phyloP scores from a whole-genome alignment of 2,797 vertebrate genomes.

The Onychomys torridus region DNA sequence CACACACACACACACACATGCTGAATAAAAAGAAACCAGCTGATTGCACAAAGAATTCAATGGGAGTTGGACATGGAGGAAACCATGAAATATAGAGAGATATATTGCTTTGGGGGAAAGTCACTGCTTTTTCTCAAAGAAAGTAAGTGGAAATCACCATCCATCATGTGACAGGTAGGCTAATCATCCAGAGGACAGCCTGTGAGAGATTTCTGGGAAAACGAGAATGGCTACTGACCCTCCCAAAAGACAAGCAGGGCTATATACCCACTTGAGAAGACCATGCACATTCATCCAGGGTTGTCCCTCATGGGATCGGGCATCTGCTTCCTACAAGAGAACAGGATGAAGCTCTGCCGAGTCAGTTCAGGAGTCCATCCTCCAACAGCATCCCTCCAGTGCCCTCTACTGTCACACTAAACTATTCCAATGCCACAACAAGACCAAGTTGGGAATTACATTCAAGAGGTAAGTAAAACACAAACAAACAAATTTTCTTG shows the following conservation, averaged over 20 bases:
- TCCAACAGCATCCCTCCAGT: conserved; percentile 18
- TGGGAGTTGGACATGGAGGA: background rate
- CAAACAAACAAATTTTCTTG: background rate
- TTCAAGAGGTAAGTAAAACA: background rate
- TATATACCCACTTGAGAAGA: background rate
- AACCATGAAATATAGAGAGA: background rate
- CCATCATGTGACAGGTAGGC: background rate
- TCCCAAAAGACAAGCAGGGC: background rate
- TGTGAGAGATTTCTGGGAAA: background rate
- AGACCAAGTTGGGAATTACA: background rate
- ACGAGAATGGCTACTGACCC: background rate
- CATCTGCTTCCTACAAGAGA: background rate
- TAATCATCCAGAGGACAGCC: background rate
- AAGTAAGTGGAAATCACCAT: background rate
- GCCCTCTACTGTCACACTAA: conserved; percentile 63
- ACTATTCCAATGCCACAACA: background rate
- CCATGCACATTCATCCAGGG: background rate
- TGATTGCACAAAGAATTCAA: background rate
- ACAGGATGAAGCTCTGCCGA: background rate
- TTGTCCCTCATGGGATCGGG: background rate
- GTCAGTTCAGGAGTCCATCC: background rate
- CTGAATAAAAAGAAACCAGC: background rate
- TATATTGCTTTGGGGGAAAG: background rate
- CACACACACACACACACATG: no score
- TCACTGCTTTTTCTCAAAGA: background rate